These are phyloP conservation scores for Gyps fulvus DNA, from an alignment of 2,113 vertebrate genomes.

Conservation along the genomic window DNA sequence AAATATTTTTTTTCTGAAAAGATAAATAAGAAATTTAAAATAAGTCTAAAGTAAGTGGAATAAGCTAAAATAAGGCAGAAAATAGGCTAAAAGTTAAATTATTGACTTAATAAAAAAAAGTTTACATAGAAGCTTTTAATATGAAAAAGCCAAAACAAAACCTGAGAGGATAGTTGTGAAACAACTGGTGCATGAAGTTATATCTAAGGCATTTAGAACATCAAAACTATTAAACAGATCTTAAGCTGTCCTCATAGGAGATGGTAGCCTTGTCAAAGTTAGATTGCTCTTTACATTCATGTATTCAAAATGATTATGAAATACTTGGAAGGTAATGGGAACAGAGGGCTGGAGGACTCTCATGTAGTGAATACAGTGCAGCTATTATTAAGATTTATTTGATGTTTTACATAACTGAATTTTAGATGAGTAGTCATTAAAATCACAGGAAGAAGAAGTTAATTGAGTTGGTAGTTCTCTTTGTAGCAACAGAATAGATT, in stretches of 20 bases:
- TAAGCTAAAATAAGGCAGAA: not conserved
- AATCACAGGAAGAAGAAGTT: not conserved
- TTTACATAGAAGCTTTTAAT: not conserved
- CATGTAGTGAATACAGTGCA: not conserved
- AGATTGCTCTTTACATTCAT: conserved; percentile 12
- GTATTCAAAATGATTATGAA: not conserved
- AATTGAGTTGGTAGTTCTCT: not conserved
- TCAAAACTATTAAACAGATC: not conserved
- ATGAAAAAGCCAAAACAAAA: not conserved
- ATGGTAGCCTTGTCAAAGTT: not conserved
- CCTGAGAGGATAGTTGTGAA: not conserved
- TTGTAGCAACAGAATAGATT: not conserved
- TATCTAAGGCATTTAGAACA: not conserved
- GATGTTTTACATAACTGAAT: not conserved
- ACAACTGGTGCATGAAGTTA: not conserved
- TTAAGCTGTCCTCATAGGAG: not conserved
- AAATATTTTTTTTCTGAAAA: not conserved
- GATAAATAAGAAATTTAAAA: not conserved
- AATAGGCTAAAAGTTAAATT: not conserved
- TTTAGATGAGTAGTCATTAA: not conserved
- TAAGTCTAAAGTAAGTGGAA: not conserved
- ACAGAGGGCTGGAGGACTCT: not conserved
- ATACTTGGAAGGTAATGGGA: not conserved
- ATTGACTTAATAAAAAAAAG: not conserved
- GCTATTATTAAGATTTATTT: conserved; percentile 28